Conservation (phyloP, 2,888 invertebrate species). For the Pristionchus arcanus region DNA sequence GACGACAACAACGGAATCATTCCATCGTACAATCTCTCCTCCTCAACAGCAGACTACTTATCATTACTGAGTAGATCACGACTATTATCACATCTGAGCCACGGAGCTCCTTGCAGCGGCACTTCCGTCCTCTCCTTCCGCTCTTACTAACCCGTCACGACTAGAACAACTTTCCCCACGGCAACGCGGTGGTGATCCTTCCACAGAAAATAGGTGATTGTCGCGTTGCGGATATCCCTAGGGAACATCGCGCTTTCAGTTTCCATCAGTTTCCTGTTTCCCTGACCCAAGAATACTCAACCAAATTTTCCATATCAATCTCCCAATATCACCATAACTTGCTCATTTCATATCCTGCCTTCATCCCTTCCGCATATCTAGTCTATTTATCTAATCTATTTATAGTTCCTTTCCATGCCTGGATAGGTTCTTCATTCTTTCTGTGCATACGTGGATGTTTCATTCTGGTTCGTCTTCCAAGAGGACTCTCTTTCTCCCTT, state of each 20-base stretch:
- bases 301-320: constrained; percentile 1
- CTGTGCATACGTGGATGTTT: constrained; percentile 48
- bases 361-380: neutral
- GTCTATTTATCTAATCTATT: constrained; percentile 50
- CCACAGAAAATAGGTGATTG: too few relatives aligned
- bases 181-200: too few relatives aligned
- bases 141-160: neutral
- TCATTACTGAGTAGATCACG: constrained; percentile 54
- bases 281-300: neutral
- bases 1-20: constrained; percentile 79
- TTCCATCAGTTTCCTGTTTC: too few relatives aligned
- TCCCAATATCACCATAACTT: constrained; percentile 35
- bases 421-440: constrained; percentile 7
- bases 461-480: constrained; percentile 41
- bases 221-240: too few relatives aligned
- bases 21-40: constrained; percentile 79
- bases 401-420: neutral
- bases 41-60: constrained; percentile 62
- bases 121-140: neutral
- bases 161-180: too few relatives aligned
- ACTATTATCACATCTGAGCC: neutral
- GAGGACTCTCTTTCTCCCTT: constrained; percentile 24
- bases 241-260: neutral
- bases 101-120: too few relatives aligned
- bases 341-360: constrained; percentile 20